phyloP scores from a whole-genome alignment of 2,888 invertebrate species.

The Eulithis testata region DNA sequence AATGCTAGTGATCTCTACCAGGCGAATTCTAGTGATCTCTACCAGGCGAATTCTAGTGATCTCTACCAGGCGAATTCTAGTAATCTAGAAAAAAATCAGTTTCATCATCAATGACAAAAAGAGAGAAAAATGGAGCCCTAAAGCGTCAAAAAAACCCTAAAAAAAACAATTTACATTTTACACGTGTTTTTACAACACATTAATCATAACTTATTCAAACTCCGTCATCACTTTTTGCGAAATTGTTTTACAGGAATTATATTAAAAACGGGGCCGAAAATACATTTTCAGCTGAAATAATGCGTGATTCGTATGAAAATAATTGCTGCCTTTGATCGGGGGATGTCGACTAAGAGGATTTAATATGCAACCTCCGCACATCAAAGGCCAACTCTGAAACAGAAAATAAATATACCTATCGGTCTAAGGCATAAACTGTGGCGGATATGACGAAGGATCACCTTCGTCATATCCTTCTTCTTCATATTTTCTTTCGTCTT shows the following conservation, averaged over 20 bases:
- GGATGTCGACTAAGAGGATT: conserved; percentile 66
- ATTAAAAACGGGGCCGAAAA: conserved; percentile 43
- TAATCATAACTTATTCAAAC: conserved; percentile 8
- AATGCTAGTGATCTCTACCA: too few species aligned
- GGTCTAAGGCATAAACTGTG: conserved; percentile 37
- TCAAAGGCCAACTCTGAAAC: conserved; percentile 67
- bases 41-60: too few species aligned
- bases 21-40: too few species aligned
- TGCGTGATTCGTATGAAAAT: conserved; percentile 53
- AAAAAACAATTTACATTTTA: neutral
- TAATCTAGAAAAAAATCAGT: too few species aligned
- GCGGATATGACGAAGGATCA: too few species aligned
- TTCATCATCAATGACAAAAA: too few species aligned
- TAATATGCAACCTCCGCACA: conserved; percentile 70
- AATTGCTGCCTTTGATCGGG: conserved; percentile 70
- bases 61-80: too few species aligned
- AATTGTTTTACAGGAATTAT: conserved; percentile 27
- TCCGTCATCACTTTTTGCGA: conserved; percentile 20
- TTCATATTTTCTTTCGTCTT: too few species aligned
- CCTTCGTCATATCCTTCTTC: too few species aligned
- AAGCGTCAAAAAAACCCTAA: too few species aligned
- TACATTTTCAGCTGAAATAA: conserved; percentile 50
- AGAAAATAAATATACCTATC: conserved; percentile 62
- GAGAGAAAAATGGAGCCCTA: too few species aligned
- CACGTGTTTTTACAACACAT: neutral